A percentile compares a stretch with the other conserved stretches of the same genome.
phyloP scores from a whole-genome alignment of 92 coral and sea anemone species.

The Porites rus region DNA sequence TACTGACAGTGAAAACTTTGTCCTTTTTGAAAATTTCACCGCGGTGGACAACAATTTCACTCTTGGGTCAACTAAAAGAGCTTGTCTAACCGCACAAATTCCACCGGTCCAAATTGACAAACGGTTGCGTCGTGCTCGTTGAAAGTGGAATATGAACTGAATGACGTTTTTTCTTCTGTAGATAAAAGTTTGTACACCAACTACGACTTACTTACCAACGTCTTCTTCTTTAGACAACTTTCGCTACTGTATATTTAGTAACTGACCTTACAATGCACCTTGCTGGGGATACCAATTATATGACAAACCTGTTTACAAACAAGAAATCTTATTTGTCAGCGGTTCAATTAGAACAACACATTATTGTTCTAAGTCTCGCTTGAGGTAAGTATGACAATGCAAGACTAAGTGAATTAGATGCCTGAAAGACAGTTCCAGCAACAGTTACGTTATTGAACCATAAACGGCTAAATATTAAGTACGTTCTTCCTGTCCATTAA shows the following conservation, averaged over 20 bases:
- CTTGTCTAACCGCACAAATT: background rate
- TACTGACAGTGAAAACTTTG: background rate
- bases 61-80: no score
- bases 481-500: slow-evolving; percentile 26
- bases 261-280: background rate
- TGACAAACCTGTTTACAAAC: slow-evolving; percentile 1
- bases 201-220: background rate
- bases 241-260: background rate
- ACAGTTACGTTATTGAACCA: background rate
- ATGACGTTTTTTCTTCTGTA: background rate
- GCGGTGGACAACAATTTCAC: background rate
- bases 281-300: background rate
- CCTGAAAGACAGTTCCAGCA: slow-evolving; percentile 19
- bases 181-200: background rate
- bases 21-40: background rate
- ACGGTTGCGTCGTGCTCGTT: background rate
- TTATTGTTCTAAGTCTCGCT: slow-evolving; percentile 16
- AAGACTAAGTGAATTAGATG: background rate
- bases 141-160: background rate
- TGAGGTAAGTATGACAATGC: slow-evolving; percentile 48
- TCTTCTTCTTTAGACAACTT: background rate
- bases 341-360: background rate
- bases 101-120: background rate
- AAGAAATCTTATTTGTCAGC: slow-evolving; percentile 11
- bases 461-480: background rate